Conservation (phyloP, 2,888 invertebrate species). For the Nebria brevicollis region DNA sequence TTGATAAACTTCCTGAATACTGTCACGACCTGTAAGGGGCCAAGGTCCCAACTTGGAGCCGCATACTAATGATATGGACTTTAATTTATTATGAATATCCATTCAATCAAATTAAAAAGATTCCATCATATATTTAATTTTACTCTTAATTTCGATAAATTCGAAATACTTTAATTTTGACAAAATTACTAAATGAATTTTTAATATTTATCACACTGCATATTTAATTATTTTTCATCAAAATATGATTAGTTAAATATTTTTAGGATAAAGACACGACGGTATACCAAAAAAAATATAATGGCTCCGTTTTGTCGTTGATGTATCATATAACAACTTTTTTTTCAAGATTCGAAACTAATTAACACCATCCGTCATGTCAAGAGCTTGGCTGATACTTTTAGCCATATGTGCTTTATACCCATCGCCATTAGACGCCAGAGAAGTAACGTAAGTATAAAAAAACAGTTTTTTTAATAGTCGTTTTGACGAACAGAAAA, state of each 20-base stretch:
- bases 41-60: conserved; percentile 27
- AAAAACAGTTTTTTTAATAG: neutral
- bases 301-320: neutral
- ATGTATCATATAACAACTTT: conserved; percentile 10
- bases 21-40: conserved; percentile 40
- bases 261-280: neutral
- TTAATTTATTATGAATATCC: conserved; percentile 6
- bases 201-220: neutral
- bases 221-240: neutral
- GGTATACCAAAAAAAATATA: neutral
- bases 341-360: conserved; percentile 28
- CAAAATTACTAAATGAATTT: neutral
- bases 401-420: conserved; percentile 33
- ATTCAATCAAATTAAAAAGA: neutral
- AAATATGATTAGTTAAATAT: too few relatives aligned
- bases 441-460: conserved; percentile 43
- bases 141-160: too few relatives aligned
- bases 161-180: neutral
- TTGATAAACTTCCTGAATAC: conserved; percentile 44
- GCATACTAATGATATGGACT: neutral
- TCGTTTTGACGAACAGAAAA: neutral
- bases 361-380: conserved; percentile 26
- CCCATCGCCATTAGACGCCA: conserved; percentile 14
- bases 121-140: too few relatives aligned
- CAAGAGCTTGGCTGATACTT: conserved; percentile 34